Evolutionary conservation across 2,797 vertebrate species (phyloP).

Genomic region (Glossophaga mutica): DNA sequence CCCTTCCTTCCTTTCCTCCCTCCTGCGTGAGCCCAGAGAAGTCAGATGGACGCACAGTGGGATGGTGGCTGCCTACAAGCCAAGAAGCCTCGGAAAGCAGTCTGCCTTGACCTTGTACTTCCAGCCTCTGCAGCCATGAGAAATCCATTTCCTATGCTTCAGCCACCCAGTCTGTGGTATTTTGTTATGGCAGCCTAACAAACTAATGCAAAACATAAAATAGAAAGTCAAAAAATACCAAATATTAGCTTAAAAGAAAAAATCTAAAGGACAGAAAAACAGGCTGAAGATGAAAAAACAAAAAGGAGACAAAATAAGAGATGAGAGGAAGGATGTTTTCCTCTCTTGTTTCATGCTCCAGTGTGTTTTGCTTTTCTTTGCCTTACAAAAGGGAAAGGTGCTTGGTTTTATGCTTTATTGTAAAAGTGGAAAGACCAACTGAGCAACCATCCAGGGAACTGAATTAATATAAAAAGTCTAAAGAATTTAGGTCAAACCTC

Average conservation of each 20-base stretch:
- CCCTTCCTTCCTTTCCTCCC: not conserved
- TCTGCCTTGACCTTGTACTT: not conserved
- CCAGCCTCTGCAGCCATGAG: not conserved
- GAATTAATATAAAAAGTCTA: slow-evolving; percentile 26
- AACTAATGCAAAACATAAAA: not conserved
- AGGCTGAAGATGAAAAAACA: not conserved
- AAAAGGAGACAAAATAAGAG: not conserved
- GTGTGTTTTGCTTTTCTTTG: not conserved
- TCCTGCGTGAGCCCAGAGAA: too few species aligned
- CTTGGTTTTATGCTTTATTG: not conserved
- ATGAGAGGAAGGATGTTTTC: not conserved
- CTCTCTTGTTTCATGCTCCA: not conserved
- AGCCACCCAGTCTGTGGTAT: not conserved
- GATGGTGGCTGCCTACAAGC: not conserved
- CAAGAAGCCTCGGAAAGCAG: not conserved
- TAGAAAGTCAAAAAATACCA: not conserved
- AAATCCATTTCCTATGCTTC: not conserved
- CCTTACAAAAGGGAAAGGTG: not conserved
- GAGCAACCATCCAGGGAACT: not conserved
- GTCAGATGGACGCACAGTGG: not conserved
- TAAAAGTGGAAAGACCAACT: not conserved
- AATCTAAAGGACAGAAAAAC: not conserved
- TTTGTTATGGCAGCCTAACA: not conserved
- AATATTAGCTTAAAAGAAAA: slow-evolving; percentile 1
- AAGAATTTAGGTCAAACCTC: slow-evolving; percentile 4